Evolutionary conservation across 2,113 vertebrate genomes (phyloP).

Genomic region (Notothenia rossii): DNA sequence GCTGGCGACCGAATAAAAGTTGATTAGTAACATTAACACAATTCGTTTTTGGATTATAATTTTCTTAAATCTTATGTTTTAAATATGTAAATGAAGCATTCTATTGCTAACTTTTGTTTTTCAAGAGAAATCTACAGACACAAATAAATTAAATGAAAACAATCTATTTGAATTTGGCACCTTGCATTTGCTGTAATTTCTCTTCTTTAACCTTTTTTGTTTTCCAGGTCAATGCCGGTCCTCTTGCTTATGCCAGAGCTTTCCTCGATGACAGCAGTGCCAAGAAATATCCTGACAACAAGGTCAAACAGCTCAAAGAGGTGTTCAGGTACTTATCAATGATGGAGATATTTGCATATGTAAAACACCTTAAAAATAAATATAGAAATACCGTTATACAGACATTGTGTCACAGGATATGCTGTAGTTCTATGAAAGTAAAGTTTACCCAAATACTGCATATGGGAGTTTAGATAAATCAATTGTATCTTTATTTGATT

Average conservation of each 20-base stretch:
- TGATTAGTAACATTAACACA: too few relatives aligned
- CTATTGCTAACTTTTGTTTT: too few relatives aligned
- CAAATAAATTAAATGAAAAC: too few relatives aligned
- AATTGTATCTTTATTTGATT: background rate
- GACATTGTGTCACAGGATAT: background rate
- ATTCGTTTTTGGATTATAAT: too few relatives aligned
- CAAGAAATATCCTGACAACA: constrained; percentile 97
- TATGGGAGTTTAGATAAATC: background rate
- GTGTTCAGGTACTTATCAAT: constrained; percentile 91
- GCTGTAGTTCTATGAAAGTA: background rate
- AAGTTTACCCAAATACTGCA: background rate
- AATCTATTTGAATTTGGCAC: too few relatives aligned
- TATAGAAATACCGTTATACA: background rate
- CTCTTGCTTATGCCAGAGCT: constrained; percentile 95
- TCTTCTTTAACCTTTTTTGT: background rate
- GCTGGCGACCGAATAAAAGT: too few relatives aligned
- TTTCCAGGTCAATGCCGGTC: constrained; percentile 94
- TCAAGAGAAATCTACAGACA: too few relatives aligned
- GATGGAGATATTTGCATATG: background rate
- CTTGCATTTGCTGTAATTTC: background rate
- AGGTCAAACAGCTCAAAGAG: constrained; percentile 97
- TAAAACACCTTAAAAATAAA: background rate
- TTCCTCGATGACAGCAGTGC: constrained; percentile 95
- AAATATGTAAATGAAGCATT: too few relatives aligned
- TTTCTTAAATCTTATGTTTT: too few relatives aligned